Evolutionary conservation across 2,113 vertebrate genomes (phyloP), one percentile per base, ranked within the genome.

Genomic region (Mesitornis unicolor): DNA sequence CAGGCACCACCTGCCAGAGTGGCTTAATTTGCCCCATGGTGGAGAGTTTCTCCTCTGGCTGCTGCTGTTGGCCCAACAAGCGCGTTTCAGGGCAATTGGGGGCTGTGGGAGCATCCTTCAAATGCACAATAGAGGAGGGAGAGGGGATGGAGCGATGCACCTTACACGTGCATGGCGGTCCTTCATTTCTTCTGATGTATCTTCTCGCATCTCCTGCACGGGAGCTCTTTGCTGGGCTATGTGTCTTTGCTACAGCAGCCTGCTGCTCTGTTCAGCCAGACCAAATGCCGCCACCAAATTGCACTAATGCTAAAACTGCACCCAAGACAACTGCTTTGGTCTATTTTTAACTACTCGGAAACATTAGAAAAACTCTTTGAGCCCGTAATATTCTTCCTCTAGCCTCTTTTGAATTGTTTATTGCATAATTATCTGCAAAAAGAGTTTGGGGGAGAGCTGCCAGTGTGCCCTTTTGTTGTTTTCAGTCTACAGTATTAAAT

Each of bases 271-370:
- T 45, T 76, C 64, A 24, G 74, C n/a, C 86, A 77, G 80, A 86
- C 25, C 40, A 86, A 61, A 91, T 26, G 35, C 68, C 0, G 5
- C 83, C 57, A 79, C 71, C 54, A 86, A 91, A 84, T 40, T 50
- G 80, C 79, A 61, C 71, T 60, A 25, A 86, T 76, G 76, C 68
- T 24, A 74, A 77, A 80, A 45, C 83, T 95, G 76, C 71, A 60
- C 24, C 38, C 80, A 54, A 83, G 86, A 95, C 83, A 83, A 84
- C 73, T 33, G 87, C 76, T 91, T 69, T 80, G 71, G 71, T 90
- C 89, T 92, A 84, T 95, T 95, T 97, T 96, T 92, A 94, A 59
- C 95, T 69, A 33, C 67, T 77, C 71, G 67, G 73, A 90, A 92
- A 80, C 54, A 77, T 77, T 84, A 86, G 83, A 45, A 73, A 94